phyloP scores from a whole-genome alignment of 2,113 vertebrate species.

The Conger conger region DNA sequence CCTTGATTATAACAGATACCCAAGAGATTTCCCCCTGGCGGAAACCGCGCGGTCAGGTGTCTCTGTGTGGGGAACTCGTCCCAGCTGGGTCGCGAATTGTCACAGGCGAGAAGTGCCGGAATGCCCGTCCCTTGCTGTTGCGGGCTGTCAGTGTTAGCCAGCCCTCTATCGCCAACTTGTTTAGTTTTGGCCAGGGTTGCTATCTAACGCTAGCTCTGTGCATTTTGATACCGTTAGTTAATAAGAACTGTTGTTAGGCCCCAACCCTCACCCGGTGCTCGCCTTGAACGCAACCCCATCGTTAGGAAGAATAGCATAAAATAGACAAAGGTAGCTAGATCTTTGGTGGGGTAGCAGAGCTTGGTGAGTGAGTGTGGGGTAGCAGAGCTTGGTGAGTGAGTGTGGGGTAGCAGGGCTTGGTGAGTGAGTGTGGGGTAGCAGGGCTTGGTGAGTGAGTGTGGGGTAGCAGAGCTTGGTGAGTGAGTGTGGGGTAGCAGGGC shows the following conservation, averaged over 20 bases:
- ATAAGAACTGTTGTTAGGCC: background rate
- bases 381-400: too few species aligned
- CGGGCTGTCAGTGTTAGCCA: background rate
- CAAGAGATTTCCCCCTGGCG: background rate
- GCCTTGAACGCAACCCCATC: background rate
- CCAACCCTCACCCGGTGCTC: background rate
- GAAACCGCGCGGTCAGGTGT: conserved; percentile 2
- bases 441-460: too few species aligned
- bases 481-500: too few species aligned
- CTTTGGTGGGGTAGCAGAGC: too few species aligned
- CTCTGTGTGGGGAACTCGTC: background rate
- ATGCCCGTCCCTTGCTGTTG: background rate
- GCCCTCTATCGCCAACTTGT: background rate
- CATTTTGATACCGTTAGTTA: too few species aligned
- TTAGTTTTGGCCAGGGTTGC: background rate
- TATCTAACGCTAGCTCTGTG: background rate
- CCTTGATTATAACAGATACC: background rate
- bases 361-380: too few species aligned
- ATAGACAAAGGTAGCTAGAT: too few species aligned
- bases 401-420: too few species aligned
- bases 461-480: too few species aligned
- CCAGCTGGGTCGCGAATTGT: background rate
- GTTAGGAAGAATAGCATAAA: background rate
- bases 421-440: too few species aligned
- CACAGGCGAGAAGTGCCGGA: background rate